These are phyloP conservation scores for Macrosiphum euphorbiae DNA, from an alignment of 2,888 invertebrate genomes.

Conservation along the genomic window DNA sequence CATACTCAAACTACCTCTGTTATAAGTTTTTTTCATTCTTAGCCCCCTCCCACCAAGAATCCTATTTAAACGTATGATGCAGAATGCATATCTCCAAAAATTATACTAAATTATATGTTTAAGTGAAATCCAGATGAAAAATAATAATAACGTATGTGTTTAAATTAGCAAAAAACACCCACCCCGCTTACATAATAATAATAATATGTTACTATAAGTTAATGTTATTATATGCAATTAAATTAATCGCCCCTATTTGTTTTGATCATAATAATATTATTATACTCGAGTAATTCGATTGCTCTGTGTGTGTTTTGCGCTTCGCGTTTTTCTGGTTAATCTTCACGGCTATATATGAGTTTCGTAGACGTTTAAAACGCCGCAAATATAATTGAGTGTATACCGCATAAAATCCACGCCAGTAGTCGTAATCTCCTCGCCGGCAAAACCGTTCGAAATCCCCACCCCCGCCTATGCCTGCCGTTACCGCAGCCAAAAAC, in stretches of 20 bases:
- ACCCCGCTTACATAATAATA: not conserved
- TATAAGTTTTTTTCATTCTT: not conserved
- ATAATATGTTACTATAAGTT: not conserved
- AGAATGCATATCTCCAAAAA: not conserved
- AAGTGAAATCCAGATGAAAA: not conserved
- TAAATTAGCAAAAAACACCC: not conserved
- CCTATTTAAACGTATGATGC: not conserved
- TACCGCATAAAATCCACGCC: constrained; percentile 7
- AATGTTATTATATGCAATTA: too few relatives aligned
- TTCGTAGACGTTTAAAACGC: not conserved
- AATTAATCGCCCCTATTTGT: too few relatives aligned
- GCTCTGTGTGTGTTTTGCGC: not conserved
- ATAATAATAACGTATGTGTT: not conserved
- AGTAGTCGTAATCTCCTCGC: not conserved
- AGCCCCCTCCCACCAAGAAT: not conserved
- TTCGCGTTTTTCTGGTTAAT: constrained; percentile 3
- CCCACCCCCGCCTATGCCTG: not conserved
- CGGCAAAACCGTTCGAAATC: not conserved
- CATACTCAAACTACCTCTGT: not conserved
- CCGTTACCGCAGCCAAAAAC: not conserved
- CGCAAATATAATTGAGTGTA: constrained; percentile 10
- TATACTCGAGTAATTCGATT: not conserved
- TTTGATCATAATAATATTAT: not conserved
- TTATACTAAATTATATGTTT: not conserved
- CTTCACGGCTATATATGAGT: not conserved